Evolutionary conservation across 92 coral and sea anemone genomes (phyloP).

Genomic region (Epizoanthus rinbou): DNA sequence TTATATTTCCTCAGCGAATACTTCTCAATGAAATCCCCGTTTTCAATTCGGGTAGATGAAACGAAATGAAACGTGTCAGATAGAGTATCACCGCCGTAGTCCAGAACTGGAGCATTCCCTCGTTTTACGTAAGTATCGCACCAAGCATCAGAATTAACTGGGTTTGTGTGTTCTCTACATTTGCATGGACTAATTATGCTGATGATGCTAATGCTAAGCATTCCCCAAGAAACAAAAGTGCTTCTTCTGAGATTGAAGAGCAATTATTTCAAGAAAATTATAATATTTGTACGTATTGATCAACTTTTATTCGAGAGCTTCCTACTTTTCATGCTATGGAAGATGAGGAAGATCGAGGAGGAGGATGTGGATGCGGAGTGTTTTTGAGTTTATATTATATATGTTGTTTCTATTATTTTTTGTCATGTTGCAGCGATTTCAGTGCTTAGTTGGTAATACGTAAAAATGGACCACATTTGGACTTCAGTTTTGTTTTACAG

Average conservation of each 20-base stretch:
- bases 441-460: too few species aligned
- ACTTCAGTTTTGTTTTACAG: background rate
- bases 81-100: background rate
- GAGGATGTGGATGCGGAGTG: slow-evolving; percentile 1
- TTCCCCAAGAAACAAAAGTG: slow-evolving; percentile 6
- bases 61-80: background rate
- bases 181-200: background rate
- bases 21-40: background rate
- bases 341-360: slow-evolving; percentile 3
- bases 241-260: background rate
- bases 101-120: background rate
- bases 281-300: background rate
- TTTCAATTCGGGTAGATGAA: background rate
- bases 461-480: background rate
- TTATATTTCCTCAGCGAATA: background rate
- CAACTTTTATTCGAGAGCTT: slow-evolving; percentile 14
- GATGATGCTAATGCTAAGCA: background rate
- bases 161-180: too few species aligned
- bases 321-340: slow-evolving; percentile 7
- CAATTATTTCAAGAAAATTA: slow-evolving; percentile 1
- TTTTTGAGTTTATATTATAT: background rate
- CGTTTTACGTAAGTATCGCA: background rate
- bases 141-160: background rate
- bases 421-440: slow-evolving; percentile 13
- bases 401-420: slow-evolving; percentile 3